A percentile compares a stretch with the other conserved stretches of the same genome.
These are phyloP conservation scores for Notothenia coriiceps DNA, from an alignment of 2,113 vertebrate genomes.

Conservation along the genomic window DNA sequence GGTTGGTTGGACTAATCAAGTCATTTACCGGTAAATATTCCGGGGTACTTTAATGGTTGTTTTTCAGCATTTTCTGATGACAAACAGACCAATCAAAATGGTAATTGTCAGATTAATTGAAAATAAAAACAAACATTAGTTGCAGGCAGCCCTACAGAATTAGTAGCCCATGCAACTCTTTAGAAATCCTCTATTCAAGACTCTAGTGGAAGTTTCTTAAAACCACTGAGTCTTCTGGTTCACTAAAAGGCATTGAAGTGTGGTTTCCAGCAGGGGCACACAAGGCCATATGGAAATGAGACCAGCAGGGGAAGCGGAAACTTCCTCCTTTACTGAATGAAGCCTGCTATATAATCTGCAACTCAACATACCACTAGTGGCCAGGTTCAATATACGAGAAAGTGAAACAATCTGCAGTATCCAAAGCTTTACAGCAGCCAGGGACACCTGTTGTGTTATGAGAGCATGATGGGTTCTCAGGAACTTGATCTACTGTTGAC, in stretches of 20 bases:
- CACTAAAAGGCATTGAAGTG: neutral
- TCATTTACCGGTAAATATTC: too few species aligned
- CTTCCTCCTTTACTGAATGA: slow-evolving; percentile 15
- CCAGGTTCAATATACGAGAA: slow-evolving; percentile 8
- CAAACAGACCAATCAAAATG: too few species aligned
- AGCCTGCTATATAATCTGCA: slow-evolving; percentile 2
- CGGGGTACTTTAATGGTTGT: too few species aligned
- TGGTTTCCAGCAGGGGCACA: slow-evolving; percentile 18
- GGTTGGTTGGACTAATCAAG: too few species aligned
- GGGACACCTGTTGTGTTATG: slow-evolving; percentile 7
- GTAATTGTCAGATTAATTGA: neutral
- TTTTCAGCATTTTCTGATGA: too few species aligned
- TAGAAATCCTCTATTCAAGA: neutral
- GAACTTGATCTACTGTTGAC: neutral
- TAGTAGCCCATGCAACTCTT: neutral
- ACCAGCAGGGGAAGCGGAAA: slow-evolving; percentile 1
- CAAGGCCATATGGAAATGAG: slow-evolving; percentile 36
- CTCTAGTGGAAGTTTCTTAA: neutral
- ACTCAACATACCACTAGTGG: slow-evolving; percentile 17
- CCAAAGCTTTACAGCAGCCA: slow-evolving; percentile 5
- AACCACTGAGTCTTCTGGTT: neutral
- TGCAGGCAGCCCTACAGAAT: neutral
- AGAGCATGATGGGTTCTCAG: slow-evolving; percentile 23
- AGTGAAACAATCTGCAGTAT: neutral
- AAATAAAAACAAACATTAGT: neutral